These are phyloP conservation scores for Magallana ariakensis DNA, from an alignment of 1,140 invertebrate species.

Conservation along the genomic window DNA sequence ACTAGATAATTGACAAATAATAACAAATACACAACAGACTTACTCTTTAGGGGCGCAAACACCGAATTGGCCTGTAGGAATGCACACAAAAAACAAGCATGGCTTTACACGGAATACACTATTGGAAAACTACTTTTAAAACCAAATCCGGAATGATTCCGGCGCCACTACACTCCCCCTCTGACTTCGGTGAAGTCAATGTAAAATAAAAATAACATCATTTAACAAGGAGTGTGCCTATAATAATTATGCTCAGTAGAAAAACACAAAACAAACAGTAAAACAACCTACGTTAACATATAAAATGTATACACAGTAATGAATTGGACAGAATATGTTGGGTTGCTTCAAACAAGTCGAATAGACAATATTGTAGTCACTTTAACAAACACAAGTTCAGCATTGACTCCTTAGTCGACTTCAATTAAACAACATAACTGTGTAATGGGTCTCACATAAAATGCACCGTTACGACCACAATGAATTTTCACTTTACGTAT, in stretches of 20 bases:
- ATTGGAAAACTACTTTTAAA: too few relatives aligned
- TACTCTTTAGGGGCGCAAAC: too few relatives aligned
- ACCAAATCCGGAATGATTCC: neutral
- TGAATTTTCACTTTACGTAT: conserved; percentile 4
- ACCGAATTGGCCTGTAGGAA: too few relatives aligned
- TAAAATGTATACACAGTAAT: neutral
- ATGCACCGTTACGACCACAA: neutral
- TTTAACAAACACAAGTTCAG: neutral
- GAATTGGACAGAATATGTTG: neutral
- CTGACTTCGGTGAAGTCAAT: conserved; percentile 3
- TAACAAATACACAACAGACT: too few relatives aligned
- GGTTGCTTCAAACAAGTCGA: neutral
- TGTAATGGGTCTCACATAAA: conserved; percentile 17
- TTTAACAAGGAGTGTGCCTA: neutral
- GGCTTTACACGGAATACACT: too few relatives aligned
- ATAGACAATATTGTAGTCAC: too few relatives aligned
- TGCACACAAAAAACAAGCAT: too few relatives aligned
- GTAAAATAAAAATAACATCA: neutral
- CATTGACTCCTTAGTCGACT: neutral
- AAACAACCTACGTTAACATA: neutral
- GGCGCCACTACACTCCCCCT: neutral
- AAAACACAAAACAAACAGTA: neutral
- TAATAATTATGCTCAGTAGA: neutral
- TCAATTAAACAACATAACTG: conserved; percentile 10
- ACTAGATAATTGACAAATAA: too few relatives aligned